Percentiles rank a stretch among this genome's conserved stretches.
phyloP scores from a whole-genome alignment of 2,888 invertebrate species.

The Agriopis marginaria region DNA sequence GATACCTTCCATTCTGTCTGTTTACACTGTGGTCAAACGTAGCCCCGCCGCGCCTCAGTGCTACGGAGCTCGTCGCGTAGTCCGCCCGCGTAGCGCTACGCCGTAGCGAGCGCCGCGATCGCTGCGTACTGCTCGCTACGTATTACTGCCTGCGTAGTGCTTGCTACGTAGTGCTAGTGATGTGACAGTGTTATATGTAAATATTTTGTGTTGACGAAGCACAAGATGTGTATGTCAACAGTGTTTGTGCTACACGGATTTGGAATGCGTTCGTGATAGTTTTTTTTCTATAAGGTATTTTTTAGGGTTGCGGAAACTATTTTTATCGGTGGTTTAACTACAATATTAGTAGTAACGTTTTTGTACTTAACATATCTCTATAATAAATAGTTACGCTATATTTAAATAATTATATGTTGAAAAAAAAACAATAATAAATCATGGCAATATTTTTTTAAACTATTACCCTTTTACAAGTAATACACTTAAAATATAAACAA shows the following conservation, averaged over 20 bases:
- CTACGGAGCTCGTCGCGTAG: slow-evolving; percentile 79
- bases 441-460: neutral
- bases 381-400: neutral
- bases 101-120: slow-evolving; percentile 46
- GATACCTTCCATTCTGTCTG: slow-evolving; percentile 16
- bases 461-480: neutral
- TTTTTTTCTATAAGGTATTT: slow-evolving; percentile 11
- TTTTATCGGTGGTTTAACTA: neutral
- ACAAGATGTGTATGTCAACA: slow-evolving; percentile 30
- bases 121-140: slow-evolving; percentile 70
- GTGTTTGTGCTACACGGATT: slow-evolving; percentile 50
- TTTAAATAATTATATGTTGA: no score
- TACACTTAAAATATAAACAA: neutral
- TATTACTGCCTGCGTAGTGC: slow-evolving; percentile 51
- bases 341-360: neutral
- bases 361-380: neutral
- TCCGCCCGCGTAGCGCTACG: slow-evolving; percentile 21
- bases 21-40: slow-evolving; percentile 33
- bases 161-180: slow-evolving; percentile 63
- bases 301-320: neutral
- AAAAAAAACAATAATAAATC: no score
- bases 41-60: slow-evolving; percentile 73
- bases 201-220: slow-evolving; percentile 56
- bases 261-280: slow-evolving; percentile 35
- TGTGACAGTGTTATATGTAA: slow-evolving; percentile 68